phyloP scores from a whole-genome alignment of 2,797 vertebrate genomes.

The Psittacula echo region DNA sequence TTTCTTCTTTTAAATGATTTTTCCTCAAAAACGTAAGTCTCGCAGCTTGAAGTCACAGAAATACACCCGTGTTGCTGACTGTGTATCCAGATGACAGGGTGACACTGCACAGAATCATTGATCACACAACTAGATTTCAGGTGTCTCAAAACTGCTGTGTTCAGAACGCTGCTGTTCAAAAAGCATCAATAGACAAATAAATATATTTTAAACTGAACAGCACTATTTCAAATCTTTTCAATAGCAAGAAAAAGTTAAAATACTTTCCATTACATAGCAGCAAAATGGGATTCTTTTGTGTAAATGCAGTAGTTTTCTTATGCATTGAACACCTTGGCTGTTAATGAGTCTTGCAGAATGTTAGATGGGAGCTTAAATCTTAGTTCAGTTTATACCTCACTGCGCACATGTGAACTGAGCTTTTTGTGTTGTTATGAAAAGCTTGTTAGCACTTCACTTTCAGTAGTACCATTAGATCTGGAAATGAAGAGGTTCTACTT shows the following conservation, averaged over 20 bases:
- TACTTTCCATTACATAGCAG: background rate
- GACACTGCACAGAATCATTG: background rate
- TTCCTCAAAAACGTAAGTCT: background rate
- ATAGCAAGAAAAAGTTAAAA: background rate
- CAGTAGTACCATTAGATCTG: background rate
- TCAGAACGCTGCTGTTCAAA: background rate
- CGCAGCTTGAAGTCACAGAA: background rate
- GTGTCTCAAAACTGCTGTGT: background rate
- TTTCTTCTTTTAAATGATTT: background rate
- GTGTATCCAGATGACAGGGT: background rate
- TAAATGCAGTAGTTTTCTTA: background rate
- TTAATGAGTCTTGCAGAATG: background rate
- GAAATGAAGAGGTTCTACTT: background rate
- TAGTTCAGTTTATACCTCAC: background rate
- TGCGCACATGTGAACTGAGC: background rate
- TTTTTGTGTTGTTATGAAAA: background rate
- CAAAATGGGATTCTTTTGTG: background rate
- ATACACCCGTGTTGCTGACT: rapidly evolving
- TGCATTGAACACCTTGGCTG: background rate
- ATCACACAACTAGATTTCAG: background rate
- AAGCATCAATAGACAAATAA: background rate
- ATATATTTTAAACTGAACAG: background rate
- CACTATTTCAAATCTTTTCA: background rate
- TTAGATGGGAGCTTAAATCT: background rate
- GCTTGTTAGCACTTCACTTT: background rate